Evolutionary conservation across 2,888 invertebrate species (phyloP), one percentile per base, ranked within the genome.

Genomic region (Drosophila helvetica): DNA sequence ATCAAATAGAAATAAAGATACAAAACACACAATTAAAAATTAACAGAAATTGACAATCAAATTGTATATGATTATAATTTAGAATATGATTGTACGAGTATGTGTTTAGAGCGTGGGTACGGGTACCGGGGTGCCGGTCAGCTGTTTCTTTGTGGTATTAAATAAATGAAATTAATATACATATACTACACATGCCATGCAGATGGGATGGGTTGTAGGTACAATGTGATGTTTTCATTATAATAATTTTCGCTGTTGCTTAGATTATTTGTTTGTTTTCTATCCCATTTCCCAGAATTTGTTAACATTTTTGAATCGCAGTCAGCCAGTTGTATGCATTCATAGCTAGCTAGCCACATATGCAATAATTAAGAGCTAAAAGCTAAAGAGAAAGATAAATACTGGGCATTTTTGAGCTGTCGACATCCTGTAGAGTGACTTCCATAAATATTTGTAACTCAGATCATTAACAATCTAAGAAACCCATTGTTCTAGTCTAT

Each of bases 251-350:
- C 17, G 38, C n/a, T 15, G n/a, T 15, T 54, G 54, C 38, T 38
- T 47, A 25, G 18, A 38, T 57, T 48, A 38, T 17, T 48, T 47
- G 22, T 47, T 46, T 57, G 22, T 47, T 46, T 57, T 22, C 15
- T 15, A 33, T 10, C 22, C 18, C 30, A 63, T 64, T 78, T 78
- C 72, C 66, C 46, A 62, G 80, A 80, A 78, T 60, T 59, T 38
- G 54, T 71, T 58, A 51, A 63, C 68, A 64, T 71, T 66, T 71
- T 63, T 64, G 42, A 27, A 59, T 22, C 43, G 54, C 50, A 68
- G 62, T 68, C 63, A 63, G 74, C 22, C 17, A 45, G 47, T 47
- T 18, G 8, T 42, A 54, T 42, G 19, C 30, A 15, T 19, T 18
- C 22, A 38, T 53, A 42, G 30, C 30, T 53, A 17, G 22, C 12